Evolutionary conservation across 2,888 invertebrate genomes (phyloP).

Genomic region (Rhagium mordax): DNA sequence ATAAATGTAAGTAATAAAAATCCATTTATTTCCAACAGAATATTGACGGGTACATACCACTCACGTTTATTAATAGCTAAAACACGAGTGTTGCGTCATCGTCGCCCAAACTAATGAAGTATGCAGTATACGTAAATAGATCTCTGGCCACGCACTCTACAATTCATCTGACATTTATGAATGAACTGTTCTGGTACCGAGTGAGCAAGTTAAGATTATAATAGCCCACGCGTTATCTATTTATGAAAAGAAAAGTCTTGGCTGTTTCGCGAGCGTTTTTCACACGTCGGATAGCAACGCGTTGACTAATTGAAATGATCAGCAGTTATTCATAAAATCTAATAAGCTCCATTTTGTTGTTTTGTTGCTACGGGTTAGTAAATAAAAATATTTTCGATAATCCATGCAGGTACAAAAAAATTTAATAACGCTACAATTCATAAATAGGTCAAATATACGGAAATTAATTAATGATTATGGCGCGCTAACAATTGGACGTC

Average conservation of each 20-base stretch:
- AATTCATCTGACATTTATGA: conserved; percentile 35
- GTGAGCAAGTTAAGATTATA: conserved; percentile 11
- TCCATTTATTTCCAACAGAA: conserved; percentile 25
- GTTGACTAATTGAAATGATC: no score
- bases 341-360: no score
- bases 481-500: no score
- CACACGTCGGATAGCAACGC: no score
- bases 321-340: no score
- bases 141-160: conserved; percentile 32
- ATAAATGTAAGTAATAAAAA: conserved; percentile 27
- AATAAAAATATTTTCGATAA: no score
- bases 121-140: conserved; percentile 38
- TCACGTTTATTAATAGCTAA: conserved; percentile 34
- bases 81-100: conserved; percentile 33
- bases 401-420: no score
- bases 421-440: no score
- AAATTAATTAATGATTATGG: no score
- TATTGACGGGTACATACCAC: conserved; percentile 29
- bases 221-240: conserved; percentile 2
- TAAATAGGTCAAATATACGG: no score
- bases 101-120: conserved; percentile 35
- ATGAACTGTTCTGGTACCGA: conserved; percentile 27
- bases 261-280: no score
- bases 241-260: conserved; percentile 4
- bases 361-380: no score